Percentiles rank a stretch among this genome's conserved stretches.
phyloP scores from a whole-genome alignment of 2,888 invertebrate genomes.

The Himalopsyche tibetana region DNA sequence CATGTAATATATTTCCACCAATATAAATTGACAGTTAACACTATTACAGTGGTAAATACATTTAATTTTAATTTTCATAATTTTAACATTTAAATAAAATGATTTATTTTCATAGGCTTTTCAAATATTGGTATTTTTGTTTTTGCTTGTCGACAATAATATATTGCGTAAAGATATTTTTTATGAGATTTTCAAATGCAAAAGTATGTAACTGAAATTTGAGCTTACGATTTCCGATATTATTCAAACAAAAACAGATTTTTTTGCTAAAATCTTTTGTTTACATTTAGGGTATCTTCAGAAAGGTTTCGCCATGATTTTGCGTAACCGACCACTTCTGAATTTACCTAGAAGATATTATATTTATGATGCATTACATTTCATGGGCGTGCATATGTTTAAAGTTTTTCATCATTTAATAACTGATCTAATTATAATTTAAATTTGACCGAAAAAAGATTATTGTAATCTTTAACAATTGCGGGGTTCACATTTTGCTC shows the following conservation, averaged over 20 bases:
- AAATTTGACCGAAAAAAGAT: too few relatives aligned
- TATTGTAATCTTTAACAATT: too few relatives aligned
- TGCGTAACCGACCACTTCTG: slow-evolving; percentile 64
- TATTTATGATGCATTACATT: slow-evolving; percentile 37
- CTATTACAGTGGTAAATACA: too few relatives aligned
- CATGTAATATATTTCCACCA: too few relatives aligned
- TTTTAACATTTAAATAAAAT: not conserved
- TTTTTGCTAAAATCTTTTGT: slow-evolving; percentile 62
- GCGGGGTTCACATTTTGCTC: too few relatives aligned
- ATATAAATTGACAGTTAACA: too few relatives aligned
- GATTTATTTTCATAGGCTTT: not conserved
- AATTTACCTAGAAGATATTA: slow-evolving; percentile 55
- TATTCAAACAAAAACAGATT: slow-evolving; percentile 63
- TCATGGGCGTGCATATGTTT: slow-evolving; percentile 1
- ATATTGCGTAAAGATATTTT: not conserved
- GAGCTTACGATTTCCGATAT: slow-evolving; percentile 61
- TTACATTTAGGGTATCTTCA: slow-evolving; percentile 57
- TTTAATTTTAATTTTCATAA: too few relatives aligned
- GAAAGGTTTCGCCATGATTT: slow-evolving; percentile 60
- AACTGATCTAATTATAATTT: too few relatives aligned
- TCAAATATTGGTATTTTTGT: too few relatives aligned
- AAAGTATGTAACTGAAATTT: slow-evolving; percentile 55
- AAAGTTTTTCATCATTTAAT: too few relatives aligned
- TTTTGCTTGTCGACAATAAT: not conserved
- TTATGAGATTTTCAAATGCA: not conserved